These are phyloP conservation scores for Anguilla pacifica DNA, from an alignment of 2,797 vertebrate species.

Conservation along the genomic window DNA sequence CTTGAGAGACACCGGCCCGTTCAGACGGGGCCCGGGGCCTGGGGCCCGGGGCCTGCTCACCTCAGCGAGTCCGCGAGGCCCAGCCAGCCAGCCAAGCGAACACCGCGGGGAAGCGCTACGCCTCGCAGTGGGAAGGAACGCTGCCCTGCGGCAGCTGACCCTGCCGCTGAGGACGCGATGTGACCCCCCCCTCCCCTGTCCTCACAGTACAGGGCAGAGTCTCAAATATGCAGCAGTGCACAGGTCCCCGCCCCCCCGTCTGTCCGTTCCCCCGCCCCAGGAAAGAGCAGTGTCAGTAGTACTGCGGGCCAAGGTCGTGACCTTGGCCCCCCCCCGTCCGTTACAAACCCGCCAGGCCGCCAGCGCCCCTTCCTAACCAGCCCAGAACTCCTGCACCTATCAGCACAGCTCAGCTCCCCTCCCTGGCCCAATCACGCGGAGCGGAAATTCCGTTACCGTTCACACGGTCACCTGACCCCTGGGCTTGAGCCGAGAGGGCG, in stretches of 20 bases:
- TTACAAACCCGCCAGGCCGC: not conserved
- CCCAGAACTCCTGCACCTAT: not conserved
- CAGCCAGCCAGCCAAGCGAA: not conserved
- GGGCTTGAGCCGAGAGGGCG: not conserved
- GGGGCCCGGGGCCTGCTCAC: too few relatives aligned
- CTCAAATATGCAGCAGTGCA: not conserved
- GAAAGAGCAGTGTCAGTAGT: not conserved
- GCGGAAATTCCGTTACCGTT: constrained; percentile 2
- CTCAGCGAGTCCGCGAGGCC: too few relatives aligned
- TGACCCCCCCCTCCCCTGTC: not conserved
- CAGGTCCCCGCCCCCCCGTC: not conserved
- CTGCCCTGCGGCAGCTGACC: not conserved
- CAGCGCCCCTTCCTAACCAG: not conserved
- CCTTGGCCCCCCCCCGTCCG: not conserved
- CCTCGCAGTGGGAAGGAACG: too few relatives aligned
- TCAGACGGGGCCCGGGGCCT: not conserved
- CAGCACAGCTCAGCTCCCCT: not conserved
- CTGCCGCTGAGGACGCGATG: not conserved
- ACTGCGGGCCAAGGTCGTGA: too few relatives aligned
- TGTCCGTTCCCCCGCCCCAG: too few relatives aligned
- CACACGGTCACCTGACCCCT: constrained; percentile 7
- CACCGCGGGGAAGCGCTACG: not conserved
- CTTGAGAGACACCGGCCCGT: not conserved
- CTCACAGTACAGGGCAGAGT: not conserved
- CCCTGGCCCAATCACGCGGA: not conserved